Evolutionary conservation across 2,888 invertebrate species (phyloP).

Genomic region (Protodeltote pygarga): DNA sequence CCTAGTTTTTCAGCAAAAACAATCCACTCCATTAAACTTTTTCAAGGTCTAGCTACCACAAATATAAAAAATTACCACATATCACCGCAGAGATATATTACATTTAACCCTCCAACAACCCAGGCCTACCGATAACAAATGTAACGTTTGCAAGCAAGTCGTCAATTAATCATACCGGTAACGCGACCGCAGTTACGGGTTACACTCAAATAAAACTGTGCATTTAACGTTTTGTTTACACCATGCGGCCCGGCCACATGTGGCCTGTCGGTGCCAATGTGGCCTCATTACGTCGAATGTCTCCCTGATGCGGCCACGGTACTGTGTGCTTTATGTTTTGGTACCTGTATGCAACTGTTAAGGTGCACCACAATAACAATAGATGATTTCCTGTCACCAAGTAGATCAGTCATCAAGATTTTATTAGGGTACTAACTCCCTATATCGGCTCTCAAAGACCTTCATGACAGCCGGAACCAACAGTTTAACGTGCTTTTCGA

Average conservation of each 20-base stretch:
- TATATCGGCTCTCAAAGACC: too few relatives aligned
- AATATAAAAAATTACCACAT: too few relatives aligned
- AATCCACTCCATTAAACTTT: background rate
- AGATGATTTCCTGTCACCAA: too few relatives aligned
- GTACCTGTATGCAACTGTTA: conserved; percentile 21
- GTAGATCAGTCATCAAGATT: too few relatives aligned
- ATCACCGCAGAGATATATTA: background rate
- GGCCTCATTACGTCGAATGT: conserved; percentile 35
- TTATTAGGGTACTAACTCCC: too few relatives aligned
- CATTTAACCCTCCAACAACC: conserved; percentile 5
- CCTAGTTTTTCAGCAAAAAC: too few relatives aligned
- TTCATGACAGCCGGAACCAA: too few relatives aligned
- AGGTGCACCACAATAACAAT: too few relatives aligned
- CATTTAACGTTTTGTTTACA: conserved; percentile 37
- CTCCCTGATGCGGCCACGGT: conserved; percentile 36
- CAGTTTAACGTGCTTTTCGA: too few relatives aligned
- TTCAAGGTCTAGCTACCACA: too few relatives aligned
- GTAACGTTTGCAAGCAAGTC: conserved; percentile 28
- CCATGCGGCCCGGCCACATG: conserved; percentile 1
- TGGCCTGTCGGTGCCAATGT: conserved; percentile 14
- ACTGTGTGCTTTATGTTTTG: conserved; percentile 41
- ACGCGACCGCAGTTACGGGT: conserved; percentile 23
- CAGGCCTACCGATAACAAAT: conserved; percentile 6
- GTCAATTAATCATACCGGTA: conserved; percentile 45
- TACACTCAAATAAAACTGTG: conserved; percentile 36